Base-by-base conservation (phyloP, 2,888 invertebrate genomes). In the Adelphocoris suturalis region DNA sequence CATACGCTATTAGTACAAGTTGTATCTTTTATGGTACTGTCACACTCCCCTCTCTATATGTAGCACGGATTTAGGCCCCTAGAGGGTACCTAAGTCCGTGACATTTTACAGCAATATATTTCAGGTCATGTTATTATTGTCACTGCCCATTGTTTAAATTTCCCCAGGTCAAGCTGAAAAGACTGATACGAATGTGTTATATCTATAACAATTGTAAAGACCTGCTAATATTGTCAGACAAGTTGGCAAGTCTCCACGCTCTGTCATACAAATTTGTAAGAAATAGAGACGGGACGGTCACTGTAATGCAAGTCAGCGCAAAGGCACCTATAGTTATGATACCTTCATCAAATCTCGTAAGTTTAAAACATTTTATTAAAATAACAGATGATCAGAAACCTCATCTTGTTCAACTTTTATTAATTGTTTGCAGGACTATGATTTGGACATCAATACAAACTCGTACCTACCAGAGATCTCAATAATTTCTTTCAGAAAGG, bases 201-300 rank as follows among this genome's bases (percentile, higher is more conserved):
- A 7, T 27, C 23, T n/a, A 7, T 13, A 16, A 82, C 23, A 47
- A 47, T 27, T 82, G 52, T 27, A 82, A 82, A 19, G 52, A 52
- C 19, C 82, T 82, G 11, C 52, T 82, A 5, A 52, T 11, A 19
- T 14, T 82, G n/a, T 82, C 82, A 11, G 82, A 82, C 19, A 47
- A 82, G 52, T 23, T 82, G 14, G 82, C 82, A 7, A 14, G 27
- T 16, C 82, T 52, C 16, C 82, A 82, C 55, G 52, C 14, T 14
- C 23, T 82, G 52, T 82, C 82, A 1, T 82, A 82, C 55, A 82
- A 82, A 47, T 82, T 82, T 19, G 23, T 52, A 13, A n/a, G 48
- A 5, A 52, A 55, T 16, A 7, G 4, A 5, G 27, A 47, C 14
- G 82, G 52, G 2, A 82, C 82, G 19, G 27, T 82, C 27, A 52